Evolutionary conservation across 2,888 invertebrate genomes (phyloP).

Genomic region (Chalcis sispes): DNA sequence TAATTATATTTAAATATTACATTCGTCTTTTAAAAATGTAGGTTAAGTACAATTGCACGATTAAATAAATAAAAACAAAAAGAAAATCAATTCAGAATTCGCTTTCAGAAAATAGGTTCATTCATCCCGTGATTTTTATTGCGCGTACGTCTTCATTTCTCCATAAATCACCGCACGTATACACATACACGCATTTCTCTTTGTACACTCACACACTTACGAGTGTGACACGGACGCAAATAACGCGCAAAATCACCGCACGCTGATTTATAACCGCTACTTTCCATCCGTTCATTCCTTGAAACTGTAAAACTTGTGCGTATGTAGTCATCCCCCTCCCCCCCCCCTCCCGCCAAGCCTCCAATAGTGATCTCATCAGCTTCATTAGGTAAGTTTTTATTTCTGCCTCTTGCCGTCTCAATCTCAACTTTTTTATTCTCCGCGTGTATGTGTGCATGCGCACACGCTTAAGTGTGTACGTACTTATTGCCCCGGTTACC

Average conservation of each 20-base stretch:
- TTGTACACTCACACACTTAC: neutral
- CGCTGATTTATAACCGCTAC: constrained; percentile 38
- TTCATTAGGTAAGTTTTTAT: constrained; percentile 40
- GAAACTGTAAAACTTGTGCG: constrained; percentile 30
- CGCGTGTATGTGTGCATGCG: neutral
- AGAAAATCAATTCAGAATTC: no score
- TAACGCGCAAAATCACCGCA: constrained; percentile 7
- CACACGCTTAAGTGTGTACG: neutral
- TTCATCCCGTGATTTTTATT: no score
- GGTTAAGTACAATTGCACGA: no score
- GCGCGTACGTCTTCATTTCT: neutral
- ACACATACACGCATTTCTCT: neutral
- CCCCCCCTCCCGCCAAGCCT: neutral
- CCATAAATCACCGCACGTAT: neutral
- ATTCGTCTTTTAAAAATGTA: no score
- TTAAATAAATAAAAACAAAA: no score
- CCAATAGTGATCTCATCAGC: constrained; percentile 45
- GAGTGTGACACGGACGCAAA: constrained; percentile 1
- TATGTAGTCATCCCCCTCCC: neutral
- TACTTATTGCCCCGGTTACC: neutral
- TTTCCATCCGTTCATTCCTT: constrained; percentile 29
- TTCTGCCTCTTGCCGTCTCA: constrained; percentile 22
- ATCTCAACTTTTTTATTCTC: constrained; percentile 19
- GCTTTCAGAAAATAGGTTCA: no score
- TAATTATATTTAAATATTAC: no score